Evolutionary conservation across 2,888 invertebrate species (phyloP).

Genomic region (Acleris sparsana): DNA sequence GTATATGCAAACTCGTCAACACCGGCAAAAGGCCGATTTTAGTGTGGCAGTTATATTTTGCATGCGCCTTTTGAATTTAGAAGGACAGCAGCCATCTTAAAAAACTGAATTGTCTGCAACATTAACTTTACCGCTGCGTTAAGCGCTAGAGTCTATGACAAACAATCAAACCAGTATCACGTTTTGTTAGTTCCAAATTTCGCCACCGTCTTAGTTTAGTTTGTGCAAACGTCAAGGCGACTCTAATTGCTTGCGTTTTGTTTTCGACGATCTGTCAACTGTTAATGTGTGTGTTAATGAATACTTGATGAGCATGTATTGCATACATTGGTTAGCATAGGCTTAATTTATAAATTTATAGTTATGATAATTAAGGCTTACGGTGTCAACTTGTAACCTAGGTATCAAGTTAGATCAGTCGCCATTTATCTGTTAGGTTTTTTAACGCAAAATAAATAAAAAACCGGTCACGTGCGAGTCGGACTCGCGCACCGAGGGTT

Average conservation of each 20-base stretch:
- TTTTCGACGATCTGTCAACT: constrained; percentile 16
- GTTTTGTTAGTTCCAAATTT: constrained; percentile 2
- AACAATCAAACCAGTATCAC: not conserved
- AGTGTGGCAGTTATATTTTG: not conserved
- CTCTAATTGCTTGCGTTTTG: constrained; percentile 14
- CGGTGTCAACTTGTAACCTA: too few relatives aligned
- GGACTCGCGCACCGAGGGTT: too few relatives aligned
- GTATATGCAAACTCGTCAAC: not conserved
- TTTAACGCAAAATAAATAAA: too few relatives aligned
- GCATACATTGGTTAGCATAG: not conserved
- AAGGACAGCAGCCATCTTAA: constrained; percentile 28
- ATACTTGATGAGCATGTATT: constrained; percentile 6
- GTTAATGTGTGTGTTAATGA: constrained; percentile 5
- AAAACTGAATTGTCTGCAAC: constrained; percentile 22
- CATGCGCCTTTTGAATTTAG: not conserved
- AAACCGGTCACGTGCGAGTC: too few relatives aligned
- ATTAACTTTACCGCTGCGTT: not conserved
- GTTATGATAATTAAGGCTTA: too few relatives aligned
- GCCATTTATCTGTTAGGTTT: too few relatives aligned
- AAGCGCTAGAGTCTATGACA: not conserved
- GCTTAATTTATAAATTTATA: too few relatives aligned
- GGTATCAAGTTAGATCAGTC: too few relatives aligned
- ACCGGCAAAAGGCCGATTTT: not conserved
- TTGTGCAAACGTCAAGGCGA: constrained; percentile 5
- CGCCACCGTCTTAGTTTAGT: not conserved